phyloP scores from a whole-genome alignment of 2,888 invertebrate species.

The Byasa hedistus region DNA sequence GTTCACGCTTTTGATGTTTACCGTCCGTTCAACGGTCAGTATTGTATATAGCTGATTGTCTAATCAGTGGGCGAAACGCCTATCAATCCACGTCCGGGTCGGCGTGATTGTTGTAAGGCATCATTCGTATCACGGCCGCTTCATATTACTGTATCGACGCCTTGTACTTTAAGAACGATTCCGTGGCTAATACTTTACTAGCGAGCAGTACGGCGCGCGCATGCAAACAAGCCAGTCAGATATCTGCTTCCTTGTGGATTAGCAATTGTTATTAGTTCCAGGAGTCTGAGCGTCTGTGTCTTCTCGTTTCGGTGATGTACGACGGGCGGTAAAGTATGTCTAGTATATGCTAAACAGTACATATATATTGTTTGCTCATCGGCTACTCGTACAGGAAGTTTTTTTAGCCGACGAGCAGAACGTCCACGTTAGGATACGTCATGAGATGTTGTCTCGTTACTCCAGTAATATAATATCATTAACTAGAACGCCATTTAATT shows the following conservation, averaged over 20 bases:
- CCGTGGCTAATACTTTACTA: constrained; percentile 59
- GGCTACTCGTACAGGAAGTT: too few species aligned
- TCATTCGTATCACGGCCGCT: constrained; percentile 58
- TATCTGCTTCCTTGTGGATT: constrained; percentile 46
- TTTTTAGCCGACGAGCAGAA: too few species aligned
- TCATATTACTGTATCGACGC: constrained; percentile 66
- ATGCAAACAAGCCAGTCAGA: constrained; percentile 46
- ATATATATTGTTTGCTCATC: too few species aligned
- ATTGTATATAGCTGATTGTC: constrained; percentile 26
- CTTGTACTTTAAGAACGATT: constrained; percentile 60
- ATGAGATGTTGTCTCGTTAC: too few species aligned
- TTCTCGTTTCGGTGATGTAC: constrained; percentile 40
- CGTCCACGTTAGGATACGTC: too few species aligned
- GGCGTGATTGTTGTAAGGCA: constrained; percentile 45
- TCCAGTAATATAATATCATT: too few species aligned
- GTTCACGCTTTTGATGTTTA: constrained; percentile 22
- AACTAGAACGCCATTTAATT: too few species aligned
- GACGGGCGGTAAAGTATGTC: constrained; percentile 16
- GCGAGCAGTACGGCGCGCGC: constrained; percentile 45
- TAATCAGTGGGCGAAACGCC: constrained; percentile 26
- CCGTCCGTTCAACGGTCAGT: constrained; percentile 12
- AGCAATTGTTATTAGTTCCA: constrained; percentile 67
- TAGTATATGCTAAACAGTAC: constrained; percentile 5
- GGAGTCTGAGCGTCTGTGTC: constrained; percentile 58
- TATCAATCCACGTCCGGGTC: constrained; percentile 51